Evolutionary conservation across 2,888 invertebrate species (phyloP), one percentile per base, ranked within the genome.

Genomic region (Aleiodes alternator): DNA sequence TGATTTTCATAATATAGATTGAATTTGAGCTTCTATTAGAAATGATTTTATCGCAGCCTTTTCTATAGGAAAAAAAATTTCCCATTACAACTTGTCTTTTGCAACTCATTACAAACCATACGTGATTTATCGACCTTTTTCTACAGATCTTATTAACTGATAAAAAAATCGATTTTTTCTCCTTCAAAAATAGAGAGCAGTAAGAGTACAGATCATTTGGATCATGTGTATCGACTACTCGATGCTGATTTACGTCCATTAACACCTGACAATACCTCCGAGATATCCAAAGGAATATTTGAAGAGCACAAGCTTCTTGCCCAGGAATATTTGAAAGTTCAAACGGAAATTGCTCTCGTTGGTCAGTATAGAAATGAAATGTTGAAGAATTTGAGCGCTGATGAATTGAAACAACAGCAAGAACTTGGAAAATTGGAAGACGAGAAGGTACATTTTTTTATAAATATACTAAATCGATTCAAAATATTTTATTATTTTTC

Each of bases 251-350:
- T 96, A 74, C 92, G 96, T 83, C 98, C 98, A 3, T 93, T 95
- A 81, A 94, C 95, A 53, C 97, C 98, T 14, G 95, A 96, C 90
- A 92, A 93, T 82, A 93, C 93, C 85, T 92, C 91, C 80, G 93
- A 94, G 16, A 93, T 95, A 88, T 98, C 97, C 71, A 93, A 95
- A 88, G 92, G 94, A 80, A 95, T 98, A 84, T 98, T 95, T 87
- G 94, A 97, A 81, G 96, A 97, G 84, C 97, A 98, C 88, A 96
- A 95, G 86, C 92, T 96, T 90, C 90, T 97, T 81, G 96, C 96
- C 75, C 94, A 96, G 89, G 96, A 97, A 90, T 97, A 96, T 90
- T 92, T 97, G 75, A 95, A 95, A 90, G 95, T 96, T 79, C 96
- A 96, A 90, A 96, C 96, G 51, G 96, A 97, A 90, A 92, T 97